Conservation (phyloP, 2,113 vertebrate genomes). For the Tenebrosternarchus preto region DNA sequence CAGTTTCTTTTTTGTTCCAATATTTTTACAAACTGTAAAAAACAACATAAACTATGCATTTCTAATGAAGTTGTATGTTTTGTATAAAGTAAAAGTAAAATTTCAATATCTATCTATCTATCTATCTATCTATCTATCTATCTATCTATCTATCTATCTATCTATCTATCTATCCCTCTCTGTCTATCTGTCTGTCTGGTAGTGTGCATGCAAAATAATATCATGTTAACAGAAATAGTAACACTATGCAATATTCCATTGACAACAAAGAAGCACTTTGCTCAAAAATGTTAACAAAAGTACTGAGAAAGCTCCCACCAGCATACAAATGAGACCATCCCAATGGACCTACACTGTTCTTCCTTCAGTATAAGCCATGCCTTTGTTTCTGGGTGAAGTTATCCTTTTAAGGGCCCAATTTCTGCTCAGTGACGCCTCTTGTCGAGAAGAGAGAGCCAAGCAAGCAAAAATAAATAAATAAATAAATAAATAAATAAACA, state of each 20-base stretch:
- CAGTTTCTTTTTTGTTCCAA: slow-evolving; percentile 18
- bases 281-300: background rate
- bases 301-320: background rate
- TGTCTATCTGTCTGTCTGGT: too few species aligned
- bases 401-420: too few species aligned
- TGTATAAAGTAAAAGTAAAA: background rate
- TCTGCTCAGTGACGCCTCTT: too few species aligned
- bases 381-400: background rate
- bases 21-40: background rate
- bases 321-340: background rate
- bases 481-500: background rate
- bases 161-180: too few species aligned
- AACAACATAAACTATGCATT: background rate
- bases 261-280: background rate
- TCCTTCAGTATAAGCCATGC: background rate
- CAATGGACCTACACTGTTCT: background rate
- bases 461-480: background rate
- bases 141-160: too few species aligned
- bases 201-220: too few species aligned
- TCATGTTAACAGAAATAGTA: background rate
- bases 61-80: background rate
- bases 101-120: background rate
- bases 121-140: too few species aligned
- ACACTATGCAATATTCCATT: background rate
- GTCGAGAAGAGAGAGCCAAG: background rate